Percentiles rank a stretch among this genome's conserved stretches.
These are phyloP conservation scores for Huso huso DNA, from an alignment of 2,797 vertebrate species.

Conservation along the genomic window DNA sequence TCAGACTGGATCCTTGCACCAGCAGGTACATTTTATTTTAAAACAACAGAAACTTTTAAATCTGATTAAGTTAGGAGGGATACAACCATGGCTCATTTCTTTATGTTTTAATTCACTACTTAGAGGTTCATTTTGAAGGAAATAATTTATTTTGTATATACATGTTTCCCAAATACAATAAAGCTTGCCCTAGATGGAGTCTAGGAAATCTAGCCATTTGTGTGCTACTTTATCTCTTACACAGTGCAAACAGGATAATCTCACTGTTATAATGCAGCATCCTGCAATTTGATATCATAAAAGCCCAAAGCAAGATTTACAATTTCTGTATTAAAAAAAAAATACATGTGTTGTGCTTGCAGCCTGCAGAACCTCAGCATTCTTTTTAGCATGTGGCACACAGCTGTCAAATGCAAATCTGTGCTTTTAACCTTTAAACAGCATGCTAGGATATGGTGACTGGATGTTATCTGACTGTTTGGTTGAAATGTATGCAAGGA, in stretches of 20 bases:
- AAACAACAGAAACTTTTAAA: too few relatives aligned
- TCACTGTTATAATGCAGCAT: constrained; percentile 11
- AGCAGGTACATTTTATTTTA: too few relatives aligned
- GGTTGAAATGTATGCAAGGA: constrained; percentile 4
- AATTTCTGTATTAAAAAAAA: constrained; percentile 3
- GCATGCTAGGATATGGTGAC: background rate
- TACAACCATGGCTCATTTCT: too few relatives aligned
- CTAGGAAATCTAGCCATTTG: constrained; percentile 7
- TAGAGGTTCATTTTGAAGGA: too few relatives aligned
- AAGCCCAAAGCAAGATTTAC: constrained; percentile 9
- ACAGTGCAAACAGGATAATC: constrained; percentile 21
- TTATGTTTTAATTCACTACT: too few relatives aligned
- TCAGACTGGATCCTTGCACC: too few relatives aligned
- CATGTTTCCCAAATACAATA: constrained; percentile 11
- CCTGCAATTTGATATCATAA: constrained; percentile 17
- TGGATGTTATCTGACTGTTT: background rate
- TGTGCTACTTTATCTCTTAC: constrained; percentile 10
- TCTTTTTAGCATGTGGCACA: constrained; percentile 3
- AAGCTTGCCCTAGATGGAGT: constrained; percentile 21
- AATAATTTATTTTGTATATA: too few relatives aligned
- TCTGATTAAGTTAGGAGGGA: too few relatives aligned
- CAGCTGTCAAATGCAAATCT: constrained; percentile 16
- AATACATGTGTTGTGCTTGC: constrained; percentile 4
- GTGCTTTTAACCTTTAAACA: constrained; percentile 4
- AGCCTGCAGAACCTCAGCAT: constrained; percentile 3